Percentiles rank a stretch among this genome's conserved stretches.
phyloP scores from a whole-genome alignment of 1,140 invertebrate genomes.

The Ceratitis capitata region DNA sequence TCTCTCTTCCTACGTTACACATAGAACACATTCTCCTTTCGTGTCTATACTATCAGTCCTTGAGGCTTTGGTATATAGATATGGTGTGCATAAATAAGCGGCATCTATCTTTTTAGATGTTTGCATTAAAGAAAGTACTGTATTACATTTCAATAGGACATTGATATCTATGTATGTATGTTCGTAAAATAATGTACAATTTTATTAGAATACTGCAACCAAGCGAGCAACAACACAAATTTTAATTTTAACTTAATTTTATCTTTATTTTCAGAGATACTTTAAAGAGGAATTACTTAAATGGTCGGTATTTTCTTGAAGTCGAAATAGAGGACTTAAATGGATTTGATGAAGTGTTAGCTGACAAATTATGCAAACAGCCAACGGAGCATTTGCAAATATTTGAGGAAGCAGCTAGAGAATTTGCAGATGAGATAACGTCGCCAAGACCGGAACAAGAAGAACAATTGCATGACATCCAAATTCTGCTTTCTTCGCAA shows the following conservation, averaged over 20 bases:
- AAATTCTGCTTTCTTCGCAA: conserved; percentile 89
- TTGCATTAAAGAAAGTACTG: too few relatives aligned
- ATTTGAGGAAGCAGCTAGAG: conserved; percentile 97
- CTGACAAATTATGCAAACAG: conserved; percentile 91
- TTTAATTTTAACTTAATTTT: not conserved
- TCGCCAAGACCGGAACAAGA: conserved; percentile 88
- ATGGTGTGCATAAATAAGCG: too few relatives aligned
- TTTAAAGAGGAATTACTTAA: conserved; percentile 93
- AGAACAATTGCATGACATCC: conserved; percentile 92
- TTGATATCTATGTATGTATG: too few relatives aligned
- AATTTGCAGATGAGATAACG: conserved; percentile 97
- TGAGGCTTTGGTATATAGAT: too few relatives aligned
- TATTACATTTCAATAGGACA: too few relatives aligned
- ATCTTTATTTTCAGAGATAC: conserved; percentile 76
- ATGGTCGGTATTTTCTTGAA: conserved; percentile 90
- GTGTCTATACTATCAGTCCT: too few relatives aligned
- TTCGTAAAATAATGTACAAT: too few relatives aligned
- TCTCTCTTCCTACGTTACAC: too few relatives aligned
- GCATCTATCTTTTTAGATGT: too few relatives aligned
- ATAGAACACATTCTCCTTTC: too few relatives aligned
- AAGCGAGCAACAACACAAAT: too few relatives aligned
- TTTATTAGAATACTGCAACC: too few relatives aligned
- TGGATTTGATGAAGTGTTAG: conserved; percentile 93
- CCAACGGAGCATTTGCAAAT: conserved; percentile 93
- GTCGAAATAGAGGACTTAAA: conserved; percentile 94